Base-by-base conservation (phyloP, 2,888 invertebrate species). In the Arge pagana region DNA sequence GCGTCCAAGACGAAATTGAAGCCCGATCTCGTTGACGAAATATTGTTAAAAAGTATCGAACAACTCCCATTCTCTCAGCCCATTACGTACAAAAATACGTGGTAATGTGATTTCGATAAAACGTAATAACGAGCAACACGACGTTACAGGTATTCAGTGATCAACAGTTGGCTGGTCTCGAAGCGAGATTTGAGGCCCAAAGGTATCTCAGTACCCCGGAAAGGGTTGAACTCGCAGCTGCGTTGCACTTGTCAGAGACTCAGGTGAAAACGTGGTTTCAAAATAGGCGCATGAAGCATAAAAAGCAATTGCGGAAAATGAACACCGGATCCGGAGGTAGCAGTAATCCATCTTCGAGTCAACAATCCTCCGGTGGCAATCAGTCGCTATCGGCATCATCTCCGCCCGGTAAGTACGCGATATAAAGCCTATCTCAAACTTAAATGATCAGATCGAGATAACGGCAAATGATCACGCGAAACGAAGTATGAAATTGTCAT, bases 241-340 rank as follows among this genome's bases (percentile, higher is more conserved):
- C 94, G 0, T 82, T 97, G 41, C 94, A 90, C 73, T 83, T 97
- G 13, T 96, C 96, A 10, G 97, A 97, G 80, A 97, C 97, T 0
- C 88, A 96, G 82, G 93, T 96, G 58, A 96, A 96, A 81, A 97
- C 96, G 55, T 96, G 96, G 96, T 96, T 97, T 79, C 96, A 97
- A 80, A 97, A 97, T 79, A 81, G 96, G 19, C 81, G 97, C 64
- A 97, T 97, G 97, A 95, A 95, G 74, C 93, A 95, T 76, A 95
- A 95, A 82, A 95, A 95, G 69, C 93, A 93, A 70, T 79, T 93
- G 77, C 76, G 90, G 63, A 90, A 90, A 66, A 79, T 86, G 52
- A 85, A 85, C 61, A 70, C 62, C 11, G 57, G 48, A 33, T 65
- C 60, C 42, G 59, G 61, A n/a, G 60, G 60, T 10, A 61, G 59